These are phyloP conservation scores for Cheumatopsyche charites DNA, from an alignment of 1,140 invertebrate genomes.

Conservation along the genomic window DNA sequence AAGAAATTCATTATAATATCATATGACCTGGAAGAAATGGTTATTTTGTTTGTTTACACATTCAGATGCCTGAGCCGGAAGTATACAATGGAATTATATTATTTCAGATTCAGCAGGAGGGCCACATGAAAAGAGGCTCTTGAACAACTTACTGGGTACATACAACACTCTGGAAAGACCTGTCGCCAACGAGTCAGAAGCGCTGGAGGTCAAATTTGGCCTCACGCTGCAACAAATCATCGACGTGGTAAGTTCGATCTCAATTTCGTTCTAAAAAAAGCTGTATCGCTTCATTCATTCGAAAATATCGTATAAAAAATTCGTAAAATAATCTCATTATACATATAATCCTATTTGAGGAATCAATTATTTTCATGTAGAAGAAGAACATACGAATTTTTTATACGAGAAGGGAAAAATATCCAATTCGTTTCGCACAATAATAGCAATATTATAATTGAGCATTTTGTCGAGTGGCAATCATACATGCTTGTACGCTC, in stretches of 20 bases:
- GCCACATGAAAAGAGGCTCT: conserved; percentile 85
- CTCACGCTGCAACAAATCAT: conserved; percentile 98
- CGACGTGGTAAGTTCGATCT: conserved; percentile 86
- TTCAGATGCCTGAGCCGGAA: too few species aligned
- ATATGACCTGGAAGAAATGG: too few species aligned
- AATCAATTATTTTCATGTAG: background rate
- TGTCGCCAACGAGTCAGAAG: conserved; percentile 92
- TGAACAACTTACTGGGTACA: conserved; percentile 86
- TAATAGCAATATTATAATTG: too few species aligned
- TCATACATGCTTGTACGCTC: too few species aligned
- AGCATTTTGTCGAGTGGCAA: too few species aligned
- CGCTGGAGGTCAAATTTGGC: conserved; percentile 92
- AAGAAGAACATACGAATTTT: too few species aligned
- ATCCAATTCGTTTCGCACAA: too few species aligned
- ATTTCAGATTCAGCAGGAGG: conserved; percentile 70
- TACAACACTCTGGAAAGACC: conserved; percentile 97
- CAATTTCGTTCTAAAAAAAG: background rate
- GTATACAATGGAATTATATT: too few species aligned
- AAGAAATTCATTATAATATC: too few species aligned
- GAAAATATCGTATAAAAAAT: too few species aligned
- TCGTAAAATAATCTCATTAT: background rate
- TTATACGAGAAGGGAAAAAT: too few species aligned
- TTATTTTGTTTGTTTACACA: too few species aligned
- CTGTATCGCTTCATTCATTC: background rate
- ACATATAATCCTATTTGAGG: background rate